Evolutionary conservation across 2,113 vertebrate genomes (phyloP).

Genomic region (Ammospiza nelsoni): DNA sequence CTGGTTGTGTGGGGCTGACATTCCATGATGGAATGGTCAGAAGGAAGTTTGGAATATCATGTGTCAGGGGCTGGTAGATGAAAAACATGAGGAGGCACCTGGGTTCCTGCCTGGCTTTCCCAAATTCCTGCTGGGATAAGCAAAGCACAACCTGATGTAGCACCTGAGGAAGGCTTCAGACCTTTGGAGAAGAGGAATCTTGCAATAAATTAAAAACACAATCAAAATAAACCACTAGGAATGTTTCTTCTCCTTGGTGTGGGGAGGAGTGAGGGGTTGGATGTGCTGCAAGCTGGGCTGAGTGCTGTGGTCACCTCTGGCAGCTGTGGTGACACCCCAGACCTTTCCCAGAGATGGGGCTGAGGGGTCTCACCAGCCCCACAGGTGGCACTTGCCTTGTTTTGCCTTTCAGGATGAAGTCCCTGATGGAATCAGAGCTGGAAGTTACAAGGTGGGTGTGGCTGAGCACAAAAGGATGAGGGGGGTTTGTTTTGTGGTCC

Average conservation of each 20-base stretch:
- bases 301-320: neutral
- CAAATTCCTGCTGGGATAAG: neutral
- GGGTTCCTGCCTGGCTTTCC: neutral
- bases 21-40: neutral
- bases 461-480: neutral
- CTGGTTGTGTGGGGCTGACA: neutral
- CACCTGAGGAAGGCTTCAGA: neutral
- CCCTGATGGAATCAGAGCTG: constrained; percentile 84
- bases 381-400: accelerated
- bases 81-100: neutral
- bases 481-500: neutral
- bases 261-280: neutral
- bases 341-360: neutral
- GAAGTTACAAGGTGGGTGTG: constrained; percentile 80
- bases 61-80: neutral
- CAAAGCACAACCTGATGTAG: neutral
- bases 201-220: neutral
- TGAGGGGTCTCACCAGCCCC: neutral
- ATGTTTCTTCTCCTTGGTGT: neutral
- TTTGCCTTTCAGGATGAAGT: constrained; percentile 83
- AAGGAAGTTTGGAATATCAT: accelerated
- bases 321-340: neutral
- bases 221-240: neutral
- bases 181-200: neutral
- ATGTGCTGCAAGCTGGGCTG: neutral